These are phyloP conservation scores for Clarias pachynema DNA, from an alignment of 2,797 vertebrate genomes.

Conservation along the genomic window DNA sequence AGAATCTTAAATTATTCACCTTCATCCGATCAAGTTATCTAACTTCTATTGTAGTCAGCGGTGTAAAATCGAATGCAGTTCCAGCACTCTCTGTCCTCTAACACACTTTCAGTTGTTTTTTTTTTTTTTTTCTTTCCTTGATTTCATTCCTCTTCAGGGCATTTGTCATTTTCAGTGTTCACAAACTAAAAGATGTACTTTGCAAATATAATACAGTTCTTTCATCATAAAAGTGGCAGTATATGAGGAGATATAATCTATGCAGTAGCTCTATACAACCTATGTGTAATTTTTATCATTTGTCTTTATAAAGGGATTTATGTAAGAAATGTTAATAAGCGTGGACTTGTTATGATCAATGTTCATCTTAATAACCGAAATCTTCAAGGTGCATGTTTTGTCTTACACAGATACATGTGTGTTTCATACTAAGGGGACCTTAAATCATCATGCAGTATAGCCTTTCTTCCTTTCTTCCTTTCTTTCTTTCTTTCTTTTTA, in stretches of 20 bases:
- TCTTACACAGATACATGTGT: background rate
- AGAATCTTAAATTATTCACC: background rate
- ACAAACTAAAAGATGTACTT: background rate
- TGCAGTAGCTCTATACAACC: background rate
- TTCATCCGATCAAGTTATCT: background rate
- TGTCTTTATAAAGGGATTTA: constrained; percentile 29
- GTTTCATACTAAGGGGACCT: constrained; percentile 22
- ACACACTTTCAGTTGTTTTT: background rate
- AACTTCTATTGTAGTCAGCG: background rate
- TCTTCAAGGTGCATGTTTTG: constrained; percentile 24
- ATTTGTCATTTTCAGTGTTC: constrained; percentile 15
- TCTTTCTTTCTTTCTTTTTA: background rate
- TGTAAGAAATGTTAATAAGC: background rate
- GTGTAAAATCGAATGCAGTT: background rate
- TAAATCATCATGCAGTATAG: constrained; percentile 24
- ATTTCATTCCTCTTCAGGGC: background rate
- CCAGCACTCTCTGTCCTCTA: background rate
- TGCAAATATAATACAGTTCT: background rate
- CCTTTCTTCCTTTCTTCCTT: background rate
- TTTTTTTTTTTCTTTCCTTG: background rate
- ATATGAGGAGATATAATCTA: constrained; percentile 11
- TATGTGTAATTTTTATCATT: constrained; percentile 7
- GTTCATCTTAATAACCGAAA: background rate
- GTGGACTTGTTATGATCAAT: constrained; percentile 1
- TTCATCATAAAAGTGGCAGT: constrained; percentile 7